Evolutionary conservation across 2,113 vertebrate genomes (phyloP), one percentile per base, ranked within the genome.

Genomic region (Dasypus novemcinctus): DNA sequence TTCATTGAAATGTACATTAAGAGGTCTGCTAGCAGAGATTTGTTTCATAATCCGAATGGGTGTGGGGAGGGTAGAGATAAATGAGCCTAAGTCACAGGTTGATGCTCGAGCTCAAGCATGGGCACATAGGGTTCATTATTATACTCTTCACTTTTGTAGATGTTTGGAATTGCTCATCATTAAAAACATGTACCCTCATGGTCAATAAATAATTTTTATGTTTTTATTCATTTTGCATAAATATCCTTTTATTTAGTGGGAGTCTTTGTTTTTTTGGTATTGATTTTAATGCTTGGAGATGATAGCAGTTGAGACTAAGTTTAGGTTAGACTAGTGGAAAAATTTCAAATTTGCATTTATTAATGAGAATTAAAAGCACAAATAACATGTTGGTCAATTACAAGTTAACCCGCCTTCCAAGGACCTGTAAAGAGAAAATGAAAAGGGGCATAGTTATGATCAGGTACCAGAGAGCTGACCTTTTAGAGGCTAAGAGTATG

Each of bases 161-260:
- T 80, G 5, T 88, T 90, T 66, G 63, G 71, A 38, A 20, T 54
- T 96, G 90, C 83, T 90, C 64, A 46, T 87, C 72, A 85, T 69
- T 69, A 36, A 84, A 89, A 76, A 38, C 72, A 90, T 75, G 4
- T 90, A 31, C 20, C 74, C 72, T 96, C 3, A 27, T 43, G 27
- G 29, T 93, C 66, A 92, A 74, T 23, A 36, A 94, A 81, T 84
- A 31, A 75, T 75, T 54, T 57, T 25, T 75, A 93, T 87, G 72
- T 96, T 91, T 94, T 96, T 87, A 31, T 38, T 86, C 79, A 43
- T 82, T 96, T 94, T 96, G 9, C 12, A 61, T 84, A 93, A 95
- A 63, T 91, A 79, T 43, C 25, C 21, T 61, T 75, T 57, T 31
- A 61, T 71, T 95, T 72, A 93, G 82, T 90, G n/a, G n/a, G 92